These are phyloP conservation scores for Philopotamus ludificatus DNA, from an alignment of 1,140 invertebrate genomes.

Conservation along the genomic window DNA sequence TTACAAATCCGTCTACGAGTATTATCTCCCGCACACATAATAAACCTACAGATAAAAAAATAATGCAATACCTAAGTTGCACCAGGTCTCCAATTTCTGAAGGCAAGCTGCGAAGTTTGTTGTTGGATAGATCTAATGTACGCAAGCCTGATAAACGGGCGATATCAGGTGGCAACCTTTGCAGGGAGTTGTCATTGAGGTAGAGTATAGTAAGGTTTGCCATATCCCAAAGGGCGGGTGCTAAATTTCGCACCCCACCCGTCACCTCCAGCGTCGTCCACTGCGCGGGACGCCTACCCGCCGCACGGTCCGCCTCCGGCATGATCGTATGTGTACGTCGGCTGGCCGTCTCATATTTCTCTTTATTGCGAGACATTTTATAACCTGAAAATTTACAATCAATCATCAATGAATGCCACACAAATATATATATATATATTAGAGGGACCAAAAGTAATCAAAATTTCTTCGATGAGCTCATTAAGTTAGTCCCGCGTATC, in stretches of 20 bases:
- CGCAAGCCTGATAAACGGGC: constrained; percentile 78
- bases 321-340: constrained; percentile 87
- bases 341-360: constrained; percentile 72
- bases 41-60: too few relatives aligned
- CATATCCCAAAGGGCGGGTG: constrained; percentile 86
- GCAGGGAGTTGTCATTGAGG: constrained; percentile 91
- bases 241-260: constrained; percentile 91
- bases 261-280: constrained; percentile 79
- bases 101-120: constrained; percentile 91
- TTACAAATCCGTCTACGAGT: too few relatives aligned
- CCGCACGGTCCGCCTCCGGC: constrained; percentile 85
- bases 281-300: constrained; percentile 88
- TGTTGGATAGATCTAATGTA: constrained; percentile 88
- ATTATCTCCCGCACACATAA: too few relatives aligned
- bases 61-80: constrained; percentile 78
- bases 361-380: constrained; percentile 67
- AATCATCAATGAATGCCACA: too few relatives aligned
- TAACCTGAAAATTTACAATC: too few relatives aligned
- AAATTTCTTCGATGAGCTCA: too few relatives aligned
- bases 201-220: constrained; percentile 90
- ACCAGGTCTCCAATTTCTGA: constrained; percentile 94
- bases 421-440: too few relatives aligned
- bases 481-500: too few relatives aligned
- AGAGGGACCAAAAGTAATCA: too few relatives aligned
- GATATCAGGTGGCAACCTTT: constrained; percentile 86